A percentile compares a stretch with the other conserved stretches of the same genome.
Evolutionary conservation across 2,888 invertebrate genomes (phyloP).

Genomic region (Neoscelio sp.): DNA sequence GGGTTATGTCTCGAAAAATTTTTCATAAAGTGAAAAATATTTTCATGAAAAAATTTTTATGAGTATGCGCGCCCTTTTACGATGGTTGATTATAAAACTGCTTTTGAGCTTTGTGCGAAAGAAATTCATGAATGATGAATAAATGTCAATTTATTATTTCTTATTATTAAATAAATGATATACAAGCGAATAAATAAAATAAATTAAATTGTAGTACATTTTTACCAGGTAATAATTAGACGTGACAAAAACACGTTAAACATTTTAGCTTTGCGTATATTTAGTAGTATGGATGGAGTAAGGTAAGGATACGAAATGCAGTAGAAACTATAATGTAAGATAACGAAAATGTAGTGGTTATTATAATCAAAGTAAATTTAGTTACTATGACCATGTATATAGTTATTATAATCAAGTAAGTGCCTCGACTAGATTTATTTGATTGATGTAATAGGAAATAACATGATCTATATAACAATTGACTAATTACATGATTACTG

Average conservation of each 20-base stretch:
- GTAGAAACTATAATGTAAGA: constrained; percentile 61
- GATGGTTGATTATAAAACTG: constrained; percentile 34
- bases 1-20: constrained; percentile 40
- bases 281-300: constrained; percentile 13
- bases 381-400: constrained; percentile 34
- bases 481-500: constrained; percentile 4
- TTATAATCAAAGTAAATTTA: constrained; percentile 57
- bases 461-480: background rate
- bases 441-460: constrained; percentile 5
- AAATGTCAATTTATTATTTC: background rate
- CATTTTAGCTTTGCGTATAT: constrained; percentile 25
- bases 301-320: constrained; percentile 42
- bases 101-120: constrained; percentile 19
- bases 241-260: constrained; percentile 42
- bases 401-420: constrained; percentile 9
- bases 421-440: constrained; percentile 7
- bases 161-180: constrained; percentile 4
- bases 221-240: constrained; percentile 46
- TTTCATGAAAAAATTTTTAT: constrained; percentile 35
- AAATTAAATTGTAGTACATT: too few relatives aligned
- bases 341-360: constrained; percentile 61
- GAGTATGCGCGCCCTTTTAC: constrained; percentile 24
- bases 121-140: background rate
- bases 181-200: too few relatives aligned
- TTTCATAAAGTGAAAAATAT: constrained; percentile 42